A percentile compares a stretch with the other conserved stretches of the same genome.
These are phyloP conservation scores for Porites australiensis DNA, from an alignment of 64 coral and sea anemone genomes.

Conservation along the genomic window DNA sequence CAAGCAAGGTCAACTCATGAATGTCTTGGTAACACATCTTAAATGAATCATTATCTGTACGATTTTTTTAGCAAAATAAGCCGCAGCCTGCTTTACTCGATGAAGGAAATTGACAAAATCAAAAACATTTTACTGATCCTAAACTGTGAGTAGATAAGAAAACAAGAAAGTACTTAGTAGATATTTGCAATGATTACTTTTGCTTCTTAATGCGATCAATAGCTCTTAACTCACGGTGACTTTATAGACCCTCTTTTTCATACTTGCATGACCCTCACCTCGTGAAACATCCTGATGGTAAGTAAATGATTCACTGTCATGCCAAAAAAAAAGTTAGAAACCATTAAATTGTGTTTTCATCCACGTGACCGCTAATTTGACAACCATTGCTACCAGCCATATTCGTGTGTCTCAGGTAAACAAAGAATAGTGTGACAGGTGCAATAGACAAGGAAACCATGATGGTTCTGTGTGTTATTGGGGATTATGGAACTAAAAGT, in stretches of 20 bases:
- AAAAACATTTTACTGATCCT: neutral
- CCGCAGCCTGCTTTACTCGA: neutral
- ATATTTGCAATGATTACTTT: slow-evolving; percentile 18
- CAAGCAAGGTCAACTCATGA: neutral
- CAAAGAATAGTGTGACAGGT: too few species aligned
- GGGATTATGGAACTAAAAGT: slow-evolving; percentile 37
- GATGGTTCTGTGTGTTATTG: slow-evolving; percentile 62
- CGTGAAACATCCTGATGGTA: slow-evolving; percentile 10
- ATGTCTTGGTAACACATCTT: neutral
- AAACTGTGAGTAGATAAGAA: neutral
- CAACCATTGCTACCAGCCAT: too few species aligned
- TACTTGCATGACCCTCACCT: slow-evolving; percentile 36
- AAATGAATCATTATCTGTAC: neutral
- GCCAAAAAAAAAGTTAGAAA: too few species aligned
- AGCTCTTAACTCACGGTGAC: slow-evolving; percentile 14
- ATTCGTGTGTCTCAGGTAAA: too few species aligned
- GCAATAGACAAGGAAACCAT: neutral
- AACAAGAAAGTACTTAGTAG: neutral
- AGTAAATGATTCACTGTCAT: slow-evolving; percentile 6
- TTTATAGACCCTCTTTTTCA: slow-evolving; percentile 44
- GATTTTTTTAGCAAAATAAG: neutral
- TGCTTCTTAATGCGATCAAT: neutral
- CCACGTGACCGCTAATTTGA: too few species aligned
- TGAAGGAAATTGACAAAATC: neutral
- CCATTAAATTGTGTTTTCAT: too few species aligned